Conservation (phyloP, 1,140 invertebrate genomes). For the Lordiphosa stackelbergi region DNA sequence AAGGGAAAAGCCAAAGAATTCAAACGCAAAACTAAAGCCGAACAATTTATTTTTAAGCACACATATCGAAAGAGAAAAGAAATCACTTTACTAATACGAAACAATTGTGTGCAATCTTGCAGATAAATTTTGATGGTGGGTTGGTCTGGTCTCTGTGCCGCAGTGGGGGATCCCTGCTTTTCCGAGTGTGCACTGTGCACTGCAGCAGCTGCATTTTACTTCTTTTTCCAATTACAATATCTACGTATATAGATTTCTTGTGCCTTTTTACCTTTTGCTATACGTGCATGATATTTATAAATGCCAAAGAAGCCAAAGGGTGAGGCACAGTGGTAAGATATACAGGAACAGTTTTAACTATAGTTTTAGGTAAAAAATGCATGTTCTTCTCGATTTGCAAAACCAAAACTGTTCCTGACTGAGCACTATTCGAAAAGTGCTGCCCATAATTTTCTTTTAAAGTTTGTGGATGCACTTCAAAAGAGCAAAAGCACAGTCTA, state of each 20-base stretch:
- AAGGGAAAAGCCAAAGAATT: slow-evolving; percentile 56
- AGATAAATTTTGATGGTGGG: slow-evolving; percentile 51
- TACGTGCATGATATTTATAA: slow-evolving; percentile 64
- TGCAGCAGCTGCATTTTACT: slow-evolving; percentile 59
- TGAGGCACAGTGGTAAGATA: slow-evolving; percentile 32
- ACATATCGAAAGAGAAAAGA: slow-evolving; percentile 48
- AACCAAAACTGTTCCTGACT: no score
- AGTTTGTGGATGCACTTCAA: no score
- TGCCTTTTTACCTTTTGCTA: slow-evolving; percentile 61
- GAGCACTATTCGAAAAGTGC: no score
- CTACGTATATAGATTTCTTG: slow-evolving; percentile 40
- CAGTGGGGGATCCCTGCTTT: slow-evolving; percentile 11
- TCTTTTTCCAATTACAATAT: slow-evolving; percentile 68
- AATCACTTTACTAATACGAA: slow-evolving; percentile 60
- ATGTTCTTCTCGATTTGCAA: no score
- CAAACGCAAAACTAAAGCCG: slow-evolving; percentile 60
- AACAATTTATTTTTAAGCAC: slow-evolving; percentile 72
- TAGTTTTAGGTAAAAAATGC: no score
- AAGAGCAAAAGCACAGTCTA: no score
- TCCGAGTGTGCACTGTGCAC: slow-evolving; percentile 14
- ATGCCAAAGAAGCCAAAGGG: slow-evolving; percentile 47
- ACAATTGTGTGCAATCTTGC: slow-evolving; percentile 72
- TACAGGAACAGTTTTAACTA: no score
- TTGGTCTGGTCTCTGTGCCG: slow-evolving; percentile 1
- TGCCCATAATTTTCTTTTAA: no score